Conservation (phyloP, 2,797 vertebrate species). For the Sebastes goodei region DNA sequence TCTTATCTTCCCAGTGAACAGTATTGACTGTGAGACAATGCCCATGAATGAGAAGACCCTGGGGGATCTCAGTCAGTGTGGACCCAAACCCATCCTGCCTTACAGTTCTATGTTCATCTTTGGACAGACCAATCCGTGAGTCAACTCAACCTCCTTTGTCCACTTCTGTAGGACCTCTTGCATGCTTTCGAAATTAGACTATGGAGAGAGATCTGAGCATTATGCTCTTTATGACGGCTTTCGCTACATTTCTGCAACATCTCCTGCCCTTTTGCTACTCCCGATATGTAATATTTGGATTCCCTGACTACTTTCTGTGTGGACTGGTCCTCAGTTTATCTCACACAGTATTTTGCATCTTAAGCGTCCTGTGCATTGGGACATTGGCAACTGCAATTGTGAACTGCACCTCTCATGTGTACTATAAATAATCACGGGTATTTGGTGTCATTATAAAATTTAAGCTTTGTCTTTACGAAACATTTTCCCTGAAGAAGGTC, state of each 20-base stretch:
- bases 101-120: conserved; percentile 98
- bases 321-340: neutral
- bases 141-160: conserved; percentile 36
- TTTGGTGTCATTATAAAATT: neutral
- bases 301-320: neutral
- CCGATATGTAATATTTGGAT: neutral
- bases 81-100: conserved; percentile 91
- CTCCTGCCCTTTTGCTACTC: neutral
- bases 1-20: conserved; percentile 85
- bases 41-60: conserved; percentile 89
- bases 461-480: neutral
- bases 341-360: neutral
- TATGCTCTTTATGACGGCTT: neutral
- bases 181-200: neutral
- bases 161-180: neutral
- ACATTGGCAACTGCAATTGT: neutral
- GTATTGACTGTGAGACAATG: conserved; percentile 86
- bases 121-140: conserved; percentile 93
- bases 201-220: neutral
- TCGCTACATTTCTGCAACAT: neutral
- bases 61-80: conserved; percentile 81
- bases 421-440: neutral
- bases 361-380: neutral
- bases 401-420: neutral
- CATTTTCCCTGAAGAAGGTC: neutral